Evolutionary conservation across 2,888 invertebrate species (phyloP), one percentile per base, ranked within the genome.

Genomic region (Stomorhina lunata): DNA sequence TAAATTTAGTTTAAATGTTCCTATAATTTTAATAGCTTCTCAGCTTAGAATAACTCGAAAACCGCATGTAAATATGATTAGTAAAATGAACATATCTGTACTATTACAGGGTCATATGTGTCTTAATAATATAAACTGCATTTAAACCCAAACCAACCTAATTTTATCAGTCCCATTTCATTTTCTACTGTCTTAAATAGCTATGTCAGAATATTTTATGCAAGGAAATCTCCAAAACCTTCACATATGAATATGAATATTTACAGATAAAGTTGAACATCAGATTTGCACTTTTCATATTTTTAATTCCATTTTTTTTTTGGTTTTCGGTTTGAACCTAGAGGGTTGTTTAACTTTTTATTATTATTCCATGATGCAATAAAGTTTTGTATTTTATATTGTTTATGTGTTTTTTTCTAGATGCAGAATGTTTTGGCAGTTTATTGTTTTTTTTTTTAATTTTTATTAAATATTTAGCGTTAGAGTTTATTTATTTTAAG

Each of bases 321-420:
- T n/a, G n/a, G 1, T 55, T 73, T n/a, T n/a, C n/a, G n/a, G 27
- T 57, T 43, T n/a, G 15, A 50, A 72, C 66, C 81, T 61, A 43
- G 25, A 72, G 76, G 80, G 71, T 50, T 57, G 75, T 22, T 80
- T 80, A 80, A 76, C 59, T 81, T 59, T 72, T 61, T 69, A 65
- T 77, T 72, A 71, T 81, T 77, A 73, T 81, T 73, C 29, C 48
- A 55, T 34, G 55, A 68, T 63, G 72, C 63, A 73, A 37, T 61
- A 20, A 81, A 77, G 55, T 77, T 81, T 73, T 55, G 50, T 55
- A 53, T 57, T 81, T 66, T 66, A 61, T 57, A 55, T 27, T 45
- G 43, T 71, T 77, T 57, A 45, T 76, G 48, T 69, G 53, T 6
- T 55, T 37, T 68, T 53, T 71, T 63, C 10, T 20, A 43, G 61